phyloP scores from a whole-genome alignment of 64 coral and sea anemone genomes.

The Montipora efflorescens region DNA sequence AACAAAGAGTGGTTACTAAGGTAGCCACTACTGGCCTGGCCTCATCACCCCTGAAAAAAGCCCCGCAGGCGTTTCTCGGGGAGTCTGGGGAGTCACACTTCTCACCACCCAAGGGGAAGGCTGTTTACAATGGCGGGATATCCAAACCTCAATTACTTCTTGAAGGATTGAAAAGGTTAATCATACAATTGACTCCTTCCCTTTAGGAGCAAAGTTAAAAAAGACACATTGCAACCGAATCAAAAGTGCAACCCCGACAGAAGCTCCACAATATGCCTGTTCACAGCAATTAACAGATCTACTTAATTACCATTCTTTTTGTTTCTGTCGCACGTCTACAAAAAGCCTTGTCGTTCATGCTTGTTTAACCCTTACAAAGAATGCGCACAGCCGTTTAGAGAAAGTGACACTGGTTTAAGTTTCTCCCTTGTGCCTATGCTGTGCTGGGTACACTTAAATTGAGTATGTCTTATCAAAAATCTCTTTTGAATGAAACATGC shows the following conservation, averaged over 20 bases:
- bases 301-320: background rate
- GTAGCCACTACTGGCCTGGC: too few species aligned
- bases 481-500: background rate
- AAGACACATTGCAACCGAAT: too few species aligned
- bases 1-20: too few species aligned
- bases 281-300: background rate
- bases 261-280: background rate
- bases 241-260: background rate
- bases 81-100: too few species aligned
- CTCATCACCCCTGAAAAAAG: too few species aligned
- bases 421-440: background rate
- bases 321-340: background rate
- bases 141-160: too few species aligned
- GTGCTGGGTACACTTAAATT: background rate
- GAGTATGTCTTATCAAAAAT: background rate
- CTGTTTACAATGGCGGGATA: too few species aligned
- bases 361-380: background rate
- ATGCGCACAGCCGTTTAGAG: background rate
- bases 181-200: too few species aligned
- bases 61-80: too few species aligned
- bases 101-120: too few species aligned
- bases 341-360: background rate
- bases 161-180: too few species aligned
- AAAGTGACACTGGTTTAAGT: background rate
- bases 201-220: too few species aligned